Base-by-base conservation (phyloP, 2,888 invertebrate genomes). In the Himalopsyche tibetana region DNA sequence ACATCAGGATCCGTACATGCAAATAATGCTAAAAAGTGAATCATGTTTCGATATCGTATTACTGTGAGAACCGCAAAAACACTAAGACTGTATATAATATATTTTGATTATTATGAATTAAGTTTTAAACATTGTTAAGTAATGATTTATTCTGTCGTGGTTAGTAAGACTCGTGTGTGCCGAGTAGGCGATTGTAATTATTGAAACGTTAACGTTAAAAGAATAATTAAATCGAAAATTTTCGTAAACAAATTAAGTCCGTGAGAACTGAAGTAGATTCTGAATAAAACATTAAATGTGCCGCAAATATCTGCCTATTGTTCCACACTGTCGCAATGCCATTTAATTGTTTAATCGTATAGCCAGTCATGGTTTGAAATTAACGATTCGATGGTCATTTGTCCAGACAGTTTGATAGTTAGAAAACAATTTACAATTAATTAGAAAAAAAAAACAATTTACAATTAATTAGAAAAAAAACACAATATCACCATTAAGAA, bases 261-360 rank as follows among this genome's bases (percentile, higher is more conserved):
- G 74, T 74, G 74, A n/a, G 74, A 74, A 74, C 74, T 74, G 74
- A 74, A 74, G 36, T 74, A 74, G 28, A 74, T 74, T 74, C 36
- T 74, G 74, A 28, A 74, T 15, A 38, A 74, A 74, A 74, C 74
- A 74, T 74, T 74, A 38, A 74, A 74, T 51, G 74, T 74, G 36
- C 74, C n/a, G 84, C 83, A 42, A 83, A 69, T 80, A 38, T 84
- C 69, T 84, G 36, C 40, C 69, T 45, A 79, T 69, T 84, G 80
- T 80, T 28, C 42, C 19, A 2, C 45, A 83, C 40, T 84, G 80
- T 80, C 56, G 38, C 55, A 84, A 80, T 84, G 55, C 80, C 55
- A 80, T 56, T 84, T 38, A 63, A 45, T 82, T 63, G 69, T 82
- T 63, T 69, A 56, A 82, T 42, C 69, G 28, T 82, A 56, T 12